phyloP scores from a whole-genome alignment of 2,888 invertebrate species.

The Lissonota sp. region DNA sequence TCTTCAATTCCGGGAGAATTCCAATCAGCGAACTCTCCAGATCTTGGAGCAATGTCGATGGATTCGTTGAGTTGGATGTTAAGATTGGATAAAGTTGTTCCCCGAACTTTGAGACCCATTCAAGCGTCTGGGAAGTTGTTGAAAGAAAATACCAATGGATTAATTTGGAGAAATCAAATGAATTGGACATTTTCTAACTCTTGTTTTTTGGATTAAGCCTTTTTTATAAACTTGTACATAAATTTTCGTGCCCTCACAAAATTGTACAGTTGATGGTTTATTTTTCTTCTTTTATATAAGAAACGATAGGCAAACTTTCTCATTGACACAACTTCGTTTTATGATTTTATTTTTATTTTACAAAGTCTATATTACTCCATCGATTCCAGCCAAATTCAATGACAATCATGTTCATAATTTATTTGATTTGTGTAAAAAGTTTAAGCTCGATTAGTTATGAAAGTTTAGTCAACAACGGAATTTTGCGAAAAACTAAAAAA shows the following conservation, averaged over 20 bases:
- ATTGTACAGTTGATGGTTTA: slow-evolving; percentile 16
- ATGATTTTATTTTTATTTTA: background rate
- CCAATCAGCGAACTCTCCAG: slow-evolving; percentile 86
- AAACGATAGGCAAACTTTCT: background rate
- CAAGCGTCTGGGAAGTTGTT: slow-evolving; percentile 85
- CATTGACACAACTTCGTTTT: background rate
- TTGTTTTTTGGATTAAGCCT: background rate
- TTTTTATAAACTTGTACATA: background rate
- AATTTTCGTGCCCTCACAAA: background rate
- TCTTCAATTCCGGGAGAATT: slow-evolving; percentile 87
- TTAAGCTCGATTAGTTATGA: too few species aligned
- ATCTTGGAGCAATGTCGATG: slow-evolving; percentile 85
- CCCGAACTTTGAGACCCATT: slow-evolving; percentile 89
- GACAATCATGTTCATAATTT: too few species aligned
- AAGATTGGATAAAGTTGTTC: slow-evolving; percentile 91
- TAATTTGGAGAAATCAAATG: slow-evolving; percentile 42
- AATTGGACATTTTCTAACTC: too few species aligned
- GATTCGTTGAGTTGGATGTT: slow-evolving; percentile 86
- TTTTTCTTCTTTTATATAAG: slow-evolving; percentile 19
- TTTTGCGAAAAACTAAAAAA: too few species aligned
- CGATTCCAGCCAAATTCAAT: too few species aligned
- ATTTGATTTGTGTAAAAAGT: too few species aligned
- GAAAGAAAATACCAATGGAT: slow-evolving; percentile 53
- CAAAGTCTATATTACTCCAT: too few species aligned
- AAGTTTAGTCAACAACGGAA: too few species aligned